Evolutionary conservation across 2,888 invertebrate genomes (phyloP), one percentile per base, ranked within the genome.

Genomic region (Galerucella pusilla): DNA sequence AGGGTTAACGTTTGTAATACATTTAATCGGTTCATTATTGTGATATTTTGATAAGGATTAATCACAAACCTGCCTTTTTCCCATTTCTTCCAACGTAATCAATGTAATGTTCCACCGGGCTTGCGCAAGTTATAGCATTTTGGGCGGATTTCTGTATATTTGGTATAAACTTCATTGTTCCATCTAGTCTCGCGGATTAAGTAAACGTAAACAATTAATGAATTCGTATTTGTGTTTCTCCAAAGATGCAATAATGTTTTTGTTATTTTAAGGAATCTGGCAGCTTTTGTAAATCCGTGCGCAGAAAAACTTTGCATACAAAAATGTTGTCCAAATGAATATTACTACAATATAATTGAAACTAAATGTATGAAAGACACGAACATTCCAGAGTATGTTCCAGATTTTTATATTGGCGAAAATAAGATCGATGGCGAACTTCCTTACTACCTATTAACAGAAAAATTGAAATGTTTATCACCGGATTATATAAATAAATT

Each of bases 291-390:
- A 10, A 77, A 78, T 54, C 79, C 80, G 14, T 79, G 80, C 35
- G 20, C 54, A 2, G 77, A 77, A 28, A 72, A 76, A 54, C 11
- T 75, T 2, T 80, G 80, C 57, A 70, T 79, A 54, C 71, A 73
- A 52, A 80, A 80, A 73, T 80, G 80, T 61, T 80, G 80, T 64
- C 71, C 73, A 10, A 54, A 66, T 12, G 73, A 74, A 10, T 69
- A 67, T 25, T 77, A 79, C 69, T 79, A 75, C 61, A 77, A 76
- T 61, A 76, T 75, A 1, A 16, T 61, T 2, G 25, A 61, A 16
- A 60, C 73, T 35, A 52, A 71, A 35, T 78, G 78, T 52, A 25
- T 52, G 11, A 3, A 20, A 10, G 73, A 73, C 3, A 65, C 7
- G 10, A 25, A 46, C 2, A 68, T 71, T 10, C 61, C 61, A 35